Base-by-base conservation (phyloP, 2,113 vertebrate species). In the Sardina pilchardus region DNA sequence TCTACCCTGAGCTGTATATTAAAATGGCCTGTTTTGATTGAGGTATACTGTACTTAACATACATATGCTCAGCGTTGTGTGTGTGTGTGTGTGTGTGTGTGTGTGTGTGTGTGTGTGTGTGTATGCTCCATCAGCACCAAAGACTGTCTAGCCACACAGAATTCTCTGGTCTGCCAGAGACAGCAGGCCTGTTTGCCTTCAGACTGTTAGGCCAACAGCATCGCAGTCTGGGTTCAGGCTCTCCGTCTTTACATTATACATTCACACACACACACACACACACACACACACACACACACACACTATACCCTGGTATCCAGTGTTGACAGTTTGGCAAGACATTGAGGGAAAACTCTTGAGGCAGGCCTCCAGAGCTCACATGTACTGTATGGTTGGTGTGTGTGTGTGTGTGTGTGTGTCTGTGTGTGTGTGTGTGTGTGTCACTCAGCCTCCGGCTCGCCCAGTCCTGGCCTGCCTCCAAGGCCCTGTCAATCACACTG, bases 11-110 rank as follows among this genome's bases (percentile, higher is more conserved):
- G 75, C 12, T 56, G 39, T 56, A 81, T 48, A 71, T 81, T 81
- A 87, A 89, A 88, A 83, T 80, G 81, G 75, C 84, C 75, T 43
- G 5, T 82, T 36, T 71, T 39, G 82, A 86, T 67, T 67, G n/a
- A 63, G 59, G 0, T 63, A 26, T 10, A 26, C 59, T n/a, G 4
- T 2, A 56, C 53, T 56, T 50, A 50, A n/a, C n/a, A n/a, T 21
- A 8, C n/a, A 30, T 67, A n/a, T 26, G 63, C 30, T 6, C n/a
- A 48, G 21, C 48, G 30, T n/a, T n/a, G n/a, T n/a, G 30, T 21
- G 48, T 30, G 63, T 67, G 63, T 30, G 63, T 67, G 63, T 30
- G 63, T 67, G 24, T 67, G 6, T 63, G 56, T n/a, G 56, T 63
- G 56, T n/a, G 56, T 63, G 56, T n/a, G 56, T 63, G 56, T n/a